Percentiles rank a stretch among this genome's conserved stretches.
phyloP scores from a whole-genome alignment of 2,113 vertebrate species.

The Misgurnus mizolepis region DNA sequence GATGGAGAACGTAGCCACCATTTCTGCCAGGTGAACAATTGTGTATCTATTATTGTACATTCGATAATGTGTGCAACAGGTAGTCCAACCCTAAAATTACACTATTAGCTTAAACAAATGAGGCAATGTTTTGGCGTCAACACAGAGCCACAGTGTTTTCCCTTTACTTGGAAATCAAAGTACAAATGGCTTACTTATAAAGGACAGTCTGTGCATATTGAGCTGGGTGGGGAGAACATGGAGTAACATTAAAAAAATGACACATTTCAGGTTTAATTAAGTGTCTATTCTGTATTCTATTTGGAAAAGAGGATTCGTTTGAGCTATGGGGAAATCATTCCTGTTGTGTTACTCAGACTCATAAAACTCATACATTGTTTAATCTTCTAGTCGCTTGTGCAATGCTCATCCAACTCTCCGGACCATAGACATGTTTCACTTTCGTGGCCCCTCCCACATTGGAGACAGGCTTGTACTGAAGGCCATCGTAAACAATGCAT shows the following conservation, averaged over 20 bases:
- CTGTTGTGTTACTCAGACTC: too few relatives aligned
- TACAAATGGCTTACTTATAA: too few relatives aligned
- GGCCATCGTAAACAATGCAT: conserved; percentile 94
- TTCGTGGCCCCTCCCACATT: conserved; percentile 89
- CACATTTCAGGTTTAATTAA: background rate
- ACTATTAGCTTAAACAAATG: background rate
- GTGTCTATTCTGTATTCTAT: too few relatives aligned
- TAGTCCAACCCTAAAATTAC: background rate
- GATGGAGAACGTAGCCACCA: conserved; percentile 98
- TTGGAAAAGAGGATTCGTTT: too few relatives aligned
- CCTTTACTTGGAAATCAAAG: too few relatives aligned
- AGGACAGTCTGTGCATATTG: too few relatives aligned
- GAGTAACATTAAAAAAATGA: too few relatives aligned
- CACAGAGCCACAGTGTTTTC: too few relatives aligned
- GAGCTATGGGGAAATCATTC: too few relatives aligned
- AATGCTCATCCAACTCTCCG: conserved; percentile 85
- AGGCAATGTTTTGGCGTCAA: too few relatives aligned
- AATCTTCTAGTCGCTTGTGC: conserved; percentile 82
- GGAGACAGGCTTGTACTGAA: conserved; percentile 91
- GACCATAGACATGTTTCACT: conserved; percentile 97
- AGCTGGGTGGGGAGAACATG: too few relatives aligned
- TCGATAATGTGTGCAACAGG: background rate
- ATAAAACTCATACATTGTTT: background rate
- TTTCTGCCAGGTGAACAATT: conserved; percentile 84
- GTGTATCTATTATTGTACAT: background rate